phyloP scores from a whole-genome alignment of 64 coral and sea anemone genomes.

The Dendrophyllia cribrosa region DNA sequence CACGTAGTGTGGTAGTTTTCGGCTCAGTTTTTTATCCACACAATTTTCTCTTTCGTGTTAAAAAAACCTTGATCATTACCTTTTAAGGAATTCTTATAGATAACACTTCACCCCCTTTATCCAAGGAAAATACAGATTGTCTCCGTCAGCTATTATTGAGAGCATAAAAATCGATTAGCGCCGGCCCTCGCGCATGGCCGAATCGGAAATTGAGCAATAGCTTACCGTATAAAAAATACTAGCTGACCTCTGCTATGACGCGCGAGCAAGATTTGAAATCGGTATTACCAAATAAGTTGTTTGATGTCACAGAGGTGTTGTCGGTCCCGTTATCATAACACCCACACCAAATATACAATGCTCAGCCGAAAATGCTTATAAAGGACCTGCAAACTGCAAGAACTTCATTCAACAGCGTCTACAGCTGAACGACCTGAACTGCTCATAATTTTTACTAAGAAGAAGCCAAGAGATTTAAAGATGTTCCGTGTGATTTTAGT shows the following conservation, averaged over 20 bases:
- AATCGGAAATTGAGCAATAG: not conserved
- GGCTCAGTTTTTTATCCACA: no score
- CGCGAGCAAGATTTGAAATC: not conserved
- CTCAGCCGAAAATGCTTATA: not conserved
- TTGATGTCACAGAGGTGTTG: not conserved
- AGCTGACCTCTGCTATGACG: not conserved
- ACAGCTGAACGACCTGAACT: not conserved
- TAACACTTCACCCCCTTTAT: no score
- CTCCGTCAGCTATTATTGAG: not conserved
- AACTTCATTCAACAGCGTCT: not conserved
- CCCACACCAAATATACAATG: no score
- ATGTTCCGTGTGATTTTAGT: not conserved
- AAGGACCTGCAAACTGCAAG: not conserved
- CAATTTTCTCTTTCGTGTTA: no score
- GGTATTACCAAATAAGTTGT: conserved; percentile 14
- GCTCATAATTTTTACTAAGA: not conserved
- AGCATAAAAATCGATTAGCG: not conserved
- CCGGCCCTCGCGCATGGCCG: not conserved
- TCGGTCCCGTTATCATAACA: not conserved
- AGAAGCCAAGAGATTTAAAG: not conserved
- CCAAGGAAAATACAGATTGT: no score
- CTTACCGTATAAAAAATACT: no score
- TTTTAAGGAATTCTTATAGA: no score
- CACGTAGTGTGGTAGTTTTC: no score
- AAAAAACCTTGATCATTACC: no score